Conservation (phyloP, 2,797 vertebrate species). For the Ctenosaura bakeri region DNA sequence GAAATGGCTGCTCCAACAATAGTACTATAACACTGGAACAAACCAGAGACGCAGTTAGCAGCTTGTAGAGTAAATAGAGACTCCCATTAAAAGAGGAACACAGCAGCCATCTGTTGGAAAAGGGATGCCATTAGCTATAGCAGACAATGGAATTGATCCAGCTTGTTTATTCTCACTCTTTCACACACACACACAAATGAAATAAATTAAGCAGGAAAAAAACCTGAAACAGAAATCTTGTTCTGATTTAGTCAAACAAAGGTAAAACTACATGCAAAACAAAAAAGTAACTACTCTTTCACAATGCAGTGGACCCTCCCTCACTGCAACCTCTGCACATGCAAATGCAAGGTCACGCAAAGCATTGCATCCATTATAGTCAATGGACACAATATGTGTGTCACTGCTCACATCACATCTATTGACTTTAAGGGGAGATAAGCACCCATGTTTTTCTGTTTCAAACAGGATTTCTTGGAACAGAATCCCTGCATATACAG, state of each 20-base stretch:
- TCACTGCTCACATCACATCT: too few relatives aligned
- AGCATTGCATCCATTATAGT: too few relatives aligned
- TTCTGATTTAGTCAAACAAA: conserved; percentile 38
- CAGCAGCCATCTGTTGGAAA: conserved; percentile 77
- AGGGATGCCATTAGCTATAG: conserved; percentile 67
- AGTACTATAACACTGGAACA: conserved; percentile 65
- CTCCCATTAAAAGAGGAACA: conserved; percentile 64
- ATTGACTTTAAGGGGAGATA: too few relatives aligned
- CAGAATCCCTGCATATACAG: too few relatives aligned
- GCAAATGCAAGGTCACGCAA: too few relatives aligned
- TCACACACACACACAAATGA: conserved; percentile 47
- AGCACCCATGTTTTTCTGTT: too few relatives aligned
- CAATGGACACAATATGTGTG: too few relatives aligned
- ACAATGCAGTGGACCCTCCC: too few relatives aligned
- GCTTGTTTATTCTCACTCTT: conserved; percentile 69
- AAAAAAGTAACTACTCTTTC: neutral
- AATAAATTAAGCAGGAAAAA: conserved; percentile 60
- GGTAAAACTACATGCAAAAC: neutral
- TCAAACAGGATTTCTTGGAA: too few relatives aligned
- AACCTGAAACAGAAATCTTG: neutral
- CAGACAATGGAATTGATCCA: conserved; percentile 73
- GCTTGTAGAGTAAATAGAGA: conserved; percentile 45
- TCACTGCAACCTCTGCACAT: too few relatives aligned
- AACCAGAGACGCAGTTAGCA: conserved; percentile 57
- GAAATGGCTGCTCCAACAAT: conserved; percentile 60